Base-by-base conservation (phyloP, 2,888 invertebrate genomes). In the Apomyelois bistriatella region DNA sequence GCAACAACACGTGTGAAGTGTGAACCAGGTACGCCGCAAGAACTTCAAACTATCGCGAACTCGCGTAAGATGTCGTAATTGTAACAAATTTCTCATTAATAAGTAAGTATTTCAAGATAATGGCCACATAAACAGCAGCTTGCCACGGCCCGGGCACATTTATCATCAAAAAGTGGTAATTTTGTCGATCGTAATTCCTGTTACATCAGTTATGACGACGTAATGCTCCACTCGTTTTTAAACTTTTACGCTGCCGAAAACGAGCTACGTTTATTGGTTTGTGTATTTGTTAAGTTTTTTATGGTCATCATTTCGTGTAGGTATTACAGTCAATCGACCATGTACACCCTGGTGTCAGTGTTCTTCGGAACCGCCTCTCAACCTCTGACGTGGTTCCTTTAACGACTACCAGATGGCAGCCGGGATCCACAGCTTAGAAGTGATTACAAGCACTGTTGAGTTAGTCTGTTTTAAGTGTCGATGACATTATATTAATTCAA, bases 111-210 rank as follows among this genome's bases (percentile, higher is more conserved):
- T 84, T 84, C 80, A 82, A 80, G 76, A 81, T 87, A 86, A 87
- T 85, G 81, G 85, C 59, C 79, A 80, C 85, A 87, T 89, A 87
- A 87, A 85, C 79, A 85, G 82, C 86, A 84, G 74, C 76, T 75
- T 76, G 81, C 68, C 68, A 67, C 70, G 70, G 65, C 64, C 60
- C 70, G 63, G 61, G 70, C 70, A 76, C 81, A 82, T 87, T 86
- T 86, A 85, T 87, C 85, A 85, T 72, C 85, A 84, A 88, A 87
- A 88, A 87, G 77, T 80, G 83, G 82, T 85, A 82, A 86, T 85
- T 85, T 83, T 73, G 76, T 75, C 74, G 76, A 79, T 78, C 78
- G 75, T 78, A 78, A 77, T 79, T 79, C 76, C 76, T 71, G 68
- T 65, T 64, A 70, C 71, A 66, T 76, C 72, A 68, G 77, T 80